phyloP scores from a whole-genome alignment of 2,797 vertebrate genomes.

The Sebastes steindachneri region DNA sequence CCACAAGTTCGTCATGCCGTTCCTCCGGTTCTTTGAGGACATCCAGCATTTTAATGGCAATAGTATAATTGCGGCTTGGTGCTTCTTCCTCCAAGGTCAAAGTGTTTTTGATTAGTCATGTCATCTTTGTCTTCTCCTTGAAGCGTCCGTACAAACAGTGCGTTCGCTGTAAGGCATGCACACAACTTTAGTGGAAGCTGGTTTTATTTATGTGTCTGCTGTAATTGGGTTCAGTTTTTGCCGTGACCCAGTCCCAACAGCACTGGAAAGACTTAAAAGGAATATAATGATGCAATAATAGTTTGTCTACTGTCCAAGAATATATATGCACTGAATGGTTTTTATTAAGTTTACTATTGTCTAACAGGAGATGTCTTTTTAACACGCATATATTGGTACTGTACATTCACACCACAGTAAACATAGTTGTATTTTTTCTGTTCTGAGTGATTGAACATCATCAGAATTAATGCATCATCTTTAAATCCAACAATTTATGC shows the following conservation, averaged over 20 bases:
- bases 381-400: not conserved
- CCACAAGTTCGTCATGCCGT: not conserved
- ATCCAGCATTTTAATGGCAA: not conserved
- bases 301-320: not conserved
- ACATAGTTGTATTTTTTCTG: not conserved
- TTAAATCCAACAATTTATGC: not conserved
- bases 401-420: no score
- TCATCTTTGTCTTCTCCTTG: constrained; percentile 47
- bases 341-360: not conserved
- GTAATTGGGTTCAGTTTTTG: constrained; percentile 49
- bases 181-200: constrained; percentile 1
- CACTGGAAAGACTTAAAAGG: not conserved
- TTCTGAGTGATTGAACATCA: not conserved
- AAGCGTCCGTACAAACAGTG: not conserved
- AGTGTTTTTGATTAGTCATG: constrained; percentile 37
- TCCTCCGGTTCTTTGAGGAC: constrained; percentile 15
- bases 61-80: not conserved
- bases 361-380: not conserved
- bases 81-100: constrained; percentile 26
- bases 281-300: constrained; percentile 15
- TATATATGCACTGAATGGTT: not conserved
- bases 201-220: constrained; percentile 46
- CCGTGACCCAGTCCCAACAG: constrained; percentile 10
- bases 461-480: not conserved
- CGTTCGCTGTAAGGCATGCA: not conserved